Base-by-base conservation (phyloP, 2,888 invertebrate genomes). In the Proisotoma minuta region DNA sequence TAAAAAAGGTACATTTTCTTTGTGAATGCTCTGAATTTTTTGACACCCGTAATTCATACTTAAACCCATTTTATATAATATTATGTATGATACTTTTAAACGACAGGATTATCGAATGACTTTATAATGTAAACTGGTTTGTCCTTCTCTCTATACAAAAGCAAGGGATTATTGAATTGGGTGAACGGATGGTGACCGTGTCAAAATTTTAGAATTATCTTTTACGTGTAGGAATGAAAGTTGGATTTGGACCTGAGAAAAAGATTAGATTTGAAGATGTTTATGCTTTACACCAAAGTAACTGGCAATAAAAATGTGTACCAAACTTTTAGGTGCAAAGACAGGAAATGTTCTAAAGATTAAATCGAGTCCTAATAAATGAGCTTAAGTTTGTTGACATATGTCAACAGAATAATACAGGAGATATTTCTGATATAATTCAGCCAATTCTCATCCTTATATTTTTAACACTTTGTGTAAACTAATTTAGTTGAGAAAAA, bases 331-430 rank as follows among this genome's bases (percentile, higher is more conserved):
- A 15, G 8, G 15, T 34, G 15, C 8, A 34, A 34, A 34, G 34
- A 34, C 34, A 20, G 29, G 52, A 52, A 52, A 52, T 52, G 54
- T 54, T 54, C 22, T 15, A 23, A 8, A 54, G 54, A 54, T 54
- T 54, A 54, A 39, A 29, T 34, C 12, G 39, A 39, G 8, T 10
- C 34, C 8, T 34, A 39, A 34, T 39, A 54, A 34, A 39, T 39
- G 40, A 54, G 40, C 34, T 54, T 54, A 54, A 28, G 28, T 27
- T 51, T 54, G 54, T 54, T 54, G 54, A 54, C 54, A 54, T 54
- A 39, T 54, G 54, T 54, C 54, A 54, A n/a, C n/a, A n/a, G n/a
- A n/a, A n/a, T n/a, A n/a, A n/a, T n/a, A n/a, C n/a, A n/a, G n/a
- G n/a, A n/a, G n/a, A n/a, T n/a, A n/a, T n/a, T n/a, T n/a, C n/a